phyloP scores from a whole-genome alignment of 2,888 invertebrate species.

The Mesopsocus fuscifrons region DNA sequence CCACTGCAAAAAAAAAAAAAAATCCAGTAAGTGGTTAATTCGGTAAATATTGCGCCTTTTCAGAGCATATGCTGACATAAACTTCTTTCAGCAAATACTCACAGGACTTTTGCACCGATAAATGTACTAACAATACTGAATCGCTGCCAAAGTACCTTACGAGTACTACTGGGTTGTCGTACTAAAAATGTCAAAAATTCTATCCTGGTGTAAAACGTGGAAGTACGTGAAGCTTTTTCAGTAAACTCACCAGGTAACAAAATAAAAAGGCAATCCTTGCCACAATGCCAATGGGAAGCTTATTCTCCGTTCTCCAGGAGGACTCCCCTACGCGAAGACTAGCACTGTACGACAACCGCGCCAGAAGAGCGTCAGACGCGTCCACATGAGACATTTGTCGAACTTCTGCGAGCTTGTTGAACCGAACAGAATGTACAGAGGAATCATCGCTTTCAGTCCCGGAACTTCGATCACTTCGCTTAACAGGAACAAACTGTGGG shows the following conservation, averaged over 20 bases:
- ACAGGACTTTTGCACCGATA: neutral
- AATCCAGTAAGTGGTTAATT: no score
- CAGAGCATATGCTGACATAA: no score
- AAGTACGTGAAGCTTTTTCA: no score
- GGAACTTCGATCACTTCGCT: conserved; percentile 45
- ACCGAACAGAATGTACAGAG: conserved; percentile 60
- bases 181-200: no score
- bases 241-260: conserved; percentile 63
- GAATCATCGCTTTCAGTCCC: conserved; percentile 75
- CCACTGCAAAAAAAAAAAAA: conserved; percentile 49
- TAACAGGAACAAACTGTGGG: conserved; percentile 79
- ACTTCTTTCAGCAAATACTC: neutral
- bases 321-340: conserved; percentile 67
- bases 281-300: conserved; percentile 47
- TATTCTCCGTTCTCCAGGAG: conserved; percentile 53
- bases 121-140: conserved; percentile 8
- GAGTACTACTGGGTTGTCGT: no score
- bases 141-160: no score
- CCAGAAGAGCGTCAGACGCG: conserved; percentile 82
- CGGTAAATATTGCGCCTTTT: no score
- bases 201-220: no score
- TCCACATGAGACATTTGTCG: conserved; percentile 76
- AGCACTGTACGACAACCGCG: conserved; percentile 86
- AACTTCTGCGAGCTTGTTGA: conserved; percentile 78
- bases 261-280: conserved; percentile 72